These are phyloP conservation scores for Monopis laevigella DNA, from an alignment of 2,888 invertebrate genomes.

Conservation along the genomic window DNA sequence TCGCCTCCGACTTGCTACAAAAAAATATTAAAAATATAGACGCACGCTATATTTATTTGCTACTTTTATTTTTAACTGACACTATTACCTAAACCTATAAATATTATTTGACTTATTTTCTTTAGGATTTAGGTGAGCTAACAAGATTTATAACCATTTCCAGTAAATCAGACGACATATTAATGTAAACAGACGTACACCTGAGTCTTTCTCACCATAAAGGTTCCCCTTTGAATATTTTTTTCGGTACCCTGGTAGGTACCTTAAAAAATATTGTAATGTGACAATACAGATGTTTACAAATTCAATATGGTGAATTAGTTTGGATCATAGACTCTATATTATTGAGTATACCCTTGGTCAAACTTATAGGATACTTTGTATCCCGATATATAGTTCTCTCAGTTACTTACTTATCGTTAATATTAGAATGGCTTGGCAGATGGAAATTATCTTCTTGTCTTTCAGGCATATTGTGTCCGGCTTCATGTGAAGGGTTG, in stretches of 20 bases:
- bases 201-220: too few relatives aligned
- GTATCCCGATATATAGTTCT: too few relatives aligned
- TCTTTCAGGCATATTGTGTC: constrained; percentile 34
- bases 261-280: too few relatives aligned
- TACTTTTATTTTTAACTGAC: neutral
- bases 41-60: neutral
- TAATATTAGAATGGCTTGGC: constrained; percentile 47
- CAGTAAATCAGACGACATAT: too few relatives aligned
- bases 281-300: too few relatives aligned
- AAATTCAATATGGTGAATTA: too few relatives aligned
- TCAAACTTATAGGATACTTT: neutral
- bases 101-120: neutral
- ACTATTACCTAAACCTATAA: neutral
- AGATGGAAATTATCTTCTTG: constrained; percentile 48
- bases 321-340: neutral
- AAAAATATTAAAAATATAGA: constrained; percentile 35
- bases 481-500: constrained; percentile 50
- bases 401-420: constrained; percentile 48
- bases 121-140: too few relatives aligned
- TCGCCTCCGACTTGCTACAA: constrained; percentile 46
- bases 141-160: too few relatives aligned
- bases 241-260: too few relatives aligned
- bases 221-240: too few relatives aligned
- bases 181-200: too few relatives aligned
- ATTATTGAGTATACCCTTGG: neutral